Evolutionary conservation across 1,140 invertebrate species (phyloP), one percentile per base, ranked within the genome.

Genomic region (Manduca sexta): DNA sequence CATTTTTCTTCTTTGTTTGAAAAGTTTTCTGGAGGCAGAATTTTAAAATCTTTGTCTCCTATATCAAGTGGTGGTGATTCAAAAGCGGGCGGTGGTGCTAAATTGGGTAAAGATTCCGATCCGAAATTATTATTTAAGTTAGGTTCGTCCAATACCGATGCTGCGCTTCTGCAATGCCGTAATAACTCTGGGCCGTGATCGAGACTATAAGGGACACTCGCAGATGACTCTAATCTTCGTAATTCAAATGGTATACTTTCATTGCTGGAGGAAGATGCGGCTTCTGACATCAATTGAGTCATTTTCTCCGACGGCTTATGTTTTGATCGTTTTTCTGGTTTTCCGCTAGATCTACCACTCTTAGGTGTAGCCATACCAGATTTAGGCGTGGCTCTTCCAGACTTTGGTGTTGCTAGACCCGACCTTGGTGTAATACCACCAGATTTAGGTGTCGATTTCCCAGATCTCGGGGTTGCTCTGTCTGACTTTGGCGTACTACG

Each of bases 91-190:
- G 89, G 87, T 41, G 88, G 89, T 30, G 87, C 89, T 64, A 91
- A 73, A 73, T 91, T 90, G 2, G 90, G 90, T 55, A 91, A 68
- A 11, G 90, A 90, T 74, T 91, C 90, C 7, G 89, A 89, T 12
- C 84, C 84, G 45, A 86, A 81, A 8, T 68, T 80, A 57, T 76
- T 84, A 46, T 77, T 85, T 38, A 84, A 56, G 54, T 86, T 86
- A 29, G 79, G 63, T 64, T 88, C 86, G 45, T 88, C 86, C 49
- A 86, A 73, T 30, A 88, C 81, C 17, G 89, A 90, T 14, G 89
- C 87, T 29, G 89, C 89, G 68, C 90, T 91, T 69, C 89, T 84
- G 38, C 89, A 90, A 74, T 90, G 90, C 48, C 89, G 72, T 57
- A 91, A 63, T 48, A 74, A 49, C 56, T 87, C 86, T 30, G 80